Evolutionary conservation across 2,797 vertebrate genomes (phyloP), one percentile per base, ranked within the genome.

Genomic region (Crypturellus tataupa): DNA sequence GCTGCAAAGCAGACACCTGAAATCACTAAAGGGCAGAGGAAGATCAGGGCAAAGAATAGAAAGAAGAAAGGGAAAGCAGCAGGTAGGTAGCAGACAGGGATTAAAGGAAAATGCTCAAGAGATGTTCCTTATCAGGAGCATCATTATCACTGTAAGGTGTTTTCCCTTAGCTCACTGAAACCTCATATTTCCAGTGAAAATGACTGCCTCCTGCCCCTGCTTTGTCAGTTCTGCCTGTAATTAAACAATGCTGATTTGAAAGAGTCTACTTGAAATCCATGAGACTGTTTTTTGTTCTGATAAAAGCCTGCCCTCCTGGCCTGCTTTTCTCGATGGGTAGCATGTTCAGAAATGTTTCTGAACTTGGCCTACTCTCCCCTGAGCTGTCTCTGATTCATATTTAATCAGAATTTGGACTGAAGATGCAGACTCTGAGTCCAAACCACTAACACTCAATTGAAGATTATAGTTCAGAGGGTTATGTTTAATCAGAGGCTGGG

Each of bases 341-440:
- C 20, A 2, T 2, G 6, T 82, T n/a, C 85, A 84, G 64, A 71
- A 94, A 60, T 62, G 56, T 37, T 86, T 72, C 1, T 3, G 70
- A 71, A 86, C 21, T 6, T 90, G 65, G 68, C 53, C 1, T 4
- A 24, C 58, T 81, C 85, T 91, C 67, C 76, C 1, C 2, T 27
- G 81, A 75, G 33, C 9, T 73, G n/a, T 37, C 55, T 83, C 62
- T 42, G 70, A 70, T 91, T 90, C 67, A 53, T 79, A 27, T 46
- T 93, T 62, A 56, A 63, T 82, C 56, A 80, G 67, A 64, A 29
- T 47, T 92, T 91, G 91, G 89, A 64, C 33, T 42, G 73, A 67
- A 71, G 71, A 71, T 25, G 8, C 39, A 27, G 56, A 15, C 12
- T 33, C 63, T 0, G 2, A 94, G 91, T 80, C 93, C 88, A 93